phyloP scores from a whole-genome alignment of 2,113 vertebrate genomes.

The Aspiorhynchus laticeps region DNA sequence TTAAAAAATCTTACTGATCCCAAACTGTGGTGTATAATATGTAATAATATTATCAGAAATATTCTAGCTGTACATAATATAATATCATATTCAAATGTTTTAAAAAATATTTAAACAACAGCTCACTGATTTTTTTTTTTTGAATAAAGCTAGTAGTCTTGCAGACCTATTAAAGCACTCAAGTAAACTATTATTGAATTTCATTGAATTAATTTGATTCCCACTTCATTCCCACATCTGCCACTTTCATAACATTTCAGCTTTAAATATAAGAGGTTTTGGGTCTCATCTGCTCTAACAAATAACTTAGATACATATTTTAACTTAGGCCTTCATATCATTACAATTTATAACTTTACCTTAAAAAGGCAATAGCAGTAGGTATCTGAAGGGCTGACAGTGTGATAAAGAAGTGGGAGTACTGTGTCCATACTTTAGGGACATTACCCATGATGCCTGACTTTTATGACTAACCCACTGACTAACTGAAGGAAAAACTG shows the following conservation, averaged over 20 bases:
- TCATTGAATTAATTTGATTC: not conserved
- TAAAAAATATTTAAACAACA: not conserved
- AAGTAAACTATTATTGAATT: not conserved
- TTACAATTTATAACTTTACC: not conserved
- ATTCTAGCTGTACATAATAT: not conserved
- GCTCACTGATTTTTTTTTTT: not conserved
- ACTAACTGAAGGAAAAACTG: conserved; percentile 29
- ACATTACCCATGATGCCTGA: conserved; percentile 13
- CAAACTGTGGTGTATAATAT: not conserved
- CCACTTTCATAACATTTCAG: not conserved
- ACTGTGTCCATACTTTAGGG: not conserved
- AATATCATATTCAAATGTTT: not conserved
- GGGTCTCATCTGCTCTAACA: not conserved
- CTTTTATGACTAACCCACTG: conserved; percentile 30
- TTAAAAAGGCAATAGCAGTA: not conserved
- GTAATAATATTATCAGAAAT: not conserved
- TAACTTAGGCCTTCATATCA: not conserved
- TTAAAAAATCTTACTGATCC: too few species aligned
- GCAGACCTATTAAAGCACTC: not conserved
- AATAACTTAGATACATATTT: too few species aligned
- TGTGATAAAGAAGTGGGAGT: not conserved
- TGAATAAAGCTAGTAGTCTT: not conserved
- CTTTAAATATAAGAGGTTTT: not conserved
- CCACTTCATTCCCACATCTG: not conserved
- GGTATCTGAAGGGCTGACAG: not conserved